These are phyloP conservation scores for Mimumesa dahlbomi DNA, from an alignment of 2,888 invertebrate genomes.

Conservation along the genomic window DNA sequence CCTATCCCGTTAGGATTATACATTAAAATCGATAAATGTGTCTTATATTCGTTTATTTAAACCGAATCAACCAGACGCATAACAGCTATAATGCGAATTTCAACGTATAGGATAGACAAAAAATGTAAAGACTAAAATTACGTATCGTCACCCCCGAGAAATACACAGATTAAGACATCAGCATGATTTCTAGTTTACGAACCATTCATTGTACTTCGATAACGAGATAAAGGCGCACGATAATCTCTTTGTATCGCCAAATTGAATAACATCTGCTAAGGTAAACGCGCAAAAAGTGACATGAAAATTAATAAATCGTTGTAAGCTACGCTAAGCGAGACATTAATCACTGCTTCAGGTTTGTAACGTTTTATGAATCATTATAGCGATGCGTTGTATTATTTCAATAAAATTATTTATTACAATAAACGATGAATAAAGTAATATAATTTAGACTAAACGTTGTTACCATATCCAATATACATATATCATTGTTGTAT, in stretches of 20 bases:
- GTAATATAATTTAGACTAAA: constrained; percentile 25
- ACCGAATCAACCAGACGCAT: constrained; percentile 16
- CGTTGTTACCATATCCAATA: too few relatives aligned
- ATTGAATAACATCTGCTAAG: constrained; percentile 49
- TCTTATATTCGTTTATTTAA: constrained; percentile 37
- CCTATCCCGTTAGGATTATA: constrained; percentile 18
- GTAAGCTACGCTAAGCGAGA: constrained; percentile 69
- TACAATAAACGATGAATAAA: constrained; percentile 63
- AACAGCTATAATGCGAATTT: constrained; percentile 19
- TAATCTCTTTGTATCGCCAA: constrained; percentile 47
- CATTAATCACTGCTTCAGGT: constrained; percentile 76
- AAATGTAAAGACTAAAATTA: constrained; percentile 20
- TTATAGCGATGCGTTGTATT: constrained; percentile 77
- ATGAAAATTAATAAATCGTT: constrained; percentile 61
- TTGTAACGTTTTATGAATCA: constrained; percentile 75
- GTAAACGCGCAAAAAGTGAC: constrained; percentile 48
- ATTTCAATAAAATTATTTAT: constrained; percentile 79
- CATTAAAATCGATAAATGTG: constrained; percentile 31
- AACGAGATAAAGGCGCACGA: constrained; percentile 18
- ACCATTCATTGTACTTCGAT: constrained; percentile 35
- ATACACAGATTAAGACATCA: constrained; percentile 18
- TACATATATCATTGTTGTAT: too few relatives aligned
- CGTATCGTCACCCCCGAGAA: constrained; percentile 19
- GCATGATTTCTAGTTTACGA: constrained; percentile 45
- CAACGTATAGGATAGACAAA: constrained; percentile 25